These are phyloP conservation scores for Opisthograptis luteolata DNA, from an alignment of 2,888 invertebrate species.

Conservation along the genomic window DNA sequence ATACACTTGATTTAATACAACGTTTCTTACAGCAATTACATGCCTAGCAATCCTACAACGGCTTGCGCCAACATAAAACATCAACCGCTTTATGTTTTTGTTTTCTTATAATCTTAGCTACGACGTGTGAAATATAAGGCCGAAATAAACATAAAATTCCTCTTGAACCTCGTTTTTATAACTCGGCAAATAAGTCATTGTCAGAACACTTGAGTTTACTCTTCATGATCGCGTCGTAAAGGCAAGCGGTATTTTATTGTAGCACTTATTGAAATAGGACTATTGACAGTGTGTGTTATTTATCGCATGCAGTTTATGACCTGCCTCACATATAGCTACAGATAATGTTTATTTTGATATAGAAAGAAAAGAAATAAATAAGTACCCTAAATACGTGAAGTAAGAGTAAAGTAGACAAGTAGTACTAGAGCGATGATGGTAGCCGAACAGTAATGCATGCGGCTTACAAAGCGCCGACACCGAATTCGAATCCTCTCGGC, in stretches of 20 bases:
- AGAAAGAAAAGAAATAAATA: too few relatives aligned
- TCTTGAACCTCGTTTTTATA: constrained; percentile 57
- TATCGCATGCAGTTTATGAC: constrained; percentile 29
- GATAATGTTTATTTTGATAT: background rate
- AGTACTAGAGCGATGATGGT: too few relatives aligned
- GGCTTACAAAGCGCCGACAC: too few relatives aligned
- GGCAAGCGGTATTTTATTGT: constrained; percentile 49
- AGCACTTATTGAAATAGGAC: constrained; percentile 55
- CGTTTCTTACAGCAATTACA: constrained; percentile 18
- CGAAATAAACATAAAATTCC: constrained; percentile 66
- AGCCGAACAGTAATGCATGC: too few relatives aligned
- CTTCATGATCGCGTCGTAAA: constrained; percentile 62
- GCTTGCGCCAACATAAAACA: constrained; percentile 53
- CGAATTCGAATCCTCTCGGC: too few relatives aligned
- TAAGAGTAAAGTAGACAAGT: too few relatives aligned
- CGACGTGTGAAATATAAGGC: constrained; percentile 70
- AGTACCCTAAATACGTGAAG: too few relatives aligned
- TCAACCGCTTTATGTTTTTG: constrained; percentile 57
- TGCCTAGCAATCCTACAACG: constrained; percentile 20
- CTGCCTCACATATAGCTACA: constrained; percentile 1
- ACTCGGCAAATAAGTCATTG: constrained; percentile 71
- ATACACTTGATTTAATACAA: constrained; percentile 1
- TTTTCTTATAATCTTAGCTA: constrained; percentile 63
- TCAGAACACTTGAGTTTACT: constrained; percentile 58
- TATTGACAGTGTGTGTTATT: constrained; percentile 39